Base-by-base conservation (phyloP, 2,113 vertebrate species). In the Cariama cristata region DNA sequence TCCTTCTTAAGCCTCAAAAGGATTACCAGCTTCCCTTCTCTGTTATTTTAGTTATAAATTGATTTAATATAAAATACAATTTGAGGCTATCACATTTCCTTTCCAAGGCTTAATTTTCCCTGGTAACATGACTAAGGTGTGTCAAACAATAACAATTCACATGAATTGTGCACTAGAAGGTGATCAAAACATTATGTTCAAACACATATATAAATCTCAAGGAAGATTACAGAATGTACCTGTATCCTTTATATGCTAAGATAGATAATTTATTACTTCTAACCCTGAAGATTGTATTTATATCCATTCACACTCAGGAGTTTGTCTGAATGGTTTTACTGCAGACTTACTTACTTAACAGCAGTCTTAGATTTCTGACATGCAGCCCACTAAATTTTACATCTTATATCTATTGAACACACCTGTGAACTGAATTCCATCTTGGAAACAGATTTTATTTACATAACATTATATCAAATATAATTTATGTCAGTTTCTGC, bases 381-480 rank as follows among this genome's bases (percentile, higher is more conserved):
- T 45, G 35, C 14, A 76, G 38, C 30, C 33, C 33, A 47, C 26
- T 56, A n/a, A 73, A 12, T 93, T 79, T 86, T 85, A 90, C 58
- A 76, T 49, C 56, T 89, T 59, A 5, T 11, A 63, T 66, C 72
- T 71, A 49, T 5, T 76, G 62, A 90, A 63, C 40, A 83, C 45
- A 62, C 45, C 56, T 93, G 50, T 75, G 85, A 82, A 79, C 24
- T 56, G 38, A 86, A 85, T 87, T 73, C 8, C 50, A 38, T 30
- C 42, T 93, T 81, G 77, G 58, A 88, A 95, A 88, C 12, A 68
- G 50, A 17, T 76, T 92, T 80, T 82, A 79, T 90, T 91, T 96
- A 66, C 10, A 79, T 7, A 28, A 49, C 30, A n/a, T 68, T 64
- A 69, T 24, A 69, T 66, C 13, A 71, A 81, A 76, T 44, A 68